Base-by-base conservation (phyloP, 2,888 invertebrate genomes). In the Diaperis boleti region DNA sequence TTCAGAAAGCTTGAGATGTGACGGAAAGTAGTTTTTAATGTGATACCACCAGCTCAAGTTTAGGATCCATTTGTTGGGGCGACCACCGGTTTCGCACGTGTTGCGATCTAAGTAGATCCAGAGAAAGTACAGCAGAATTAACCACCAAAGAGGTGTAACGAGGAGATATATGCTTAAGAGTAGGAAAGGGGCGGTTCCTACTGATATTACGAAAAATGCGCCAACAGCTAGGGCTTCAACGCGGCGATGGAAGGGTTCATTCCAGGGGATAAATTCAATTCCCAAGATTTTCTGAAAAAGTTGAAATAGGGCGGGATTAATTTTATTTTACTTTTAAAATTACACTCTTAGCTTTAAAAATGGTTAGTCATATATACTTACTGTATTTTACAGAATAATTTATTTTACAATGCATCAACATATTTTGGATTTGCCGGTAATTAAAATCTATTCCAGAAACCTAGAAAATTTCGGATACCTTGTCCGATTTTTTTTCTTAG, bases 31-130 rank as follows among this genome's bases (percentile, higher is more conserved):
- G 15, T 39, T 39, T 15, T 15, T 13, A 1, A 8, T 1, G 15
- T 39, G 14, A 1, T 5, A 7, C 39, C 39, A 39, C 39, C 39
- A 39, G 3, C 15, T 4, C 39, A 14, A 39, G 5, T 15, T 39
- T 8, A 8, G 39, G 2, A 39, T n/a, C 39, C 39, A 39, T 1
- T 15, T 13, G 39, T 1, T 3, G 15, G 39, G 8, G n/a, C 39
- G 39, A 1, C 39, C 39, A 4, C 39, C 39, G 1, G 2, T 39
- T 39, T 39, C 39, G n/a, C 39, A 39, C 14, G 39, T 39, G 4
- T 39, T 1, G 1, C 15, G 14, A 8, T 39, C 39, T 13, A 15
- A 3, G 39, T 39, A 17, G n/a, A 39, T 7, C 39, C 39, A 39
- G 15, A 8, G 3, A 1, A 13, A 3, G 39, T 39, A 39, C 5